A percentile compares a stretch with the other conserved stretches of the same genome.
These are phyloP conservation scores for Neoitamus cyanurus DNA, from an alignment of 2,888 invertebrate species.

Conservation along the genomic window DNA sequence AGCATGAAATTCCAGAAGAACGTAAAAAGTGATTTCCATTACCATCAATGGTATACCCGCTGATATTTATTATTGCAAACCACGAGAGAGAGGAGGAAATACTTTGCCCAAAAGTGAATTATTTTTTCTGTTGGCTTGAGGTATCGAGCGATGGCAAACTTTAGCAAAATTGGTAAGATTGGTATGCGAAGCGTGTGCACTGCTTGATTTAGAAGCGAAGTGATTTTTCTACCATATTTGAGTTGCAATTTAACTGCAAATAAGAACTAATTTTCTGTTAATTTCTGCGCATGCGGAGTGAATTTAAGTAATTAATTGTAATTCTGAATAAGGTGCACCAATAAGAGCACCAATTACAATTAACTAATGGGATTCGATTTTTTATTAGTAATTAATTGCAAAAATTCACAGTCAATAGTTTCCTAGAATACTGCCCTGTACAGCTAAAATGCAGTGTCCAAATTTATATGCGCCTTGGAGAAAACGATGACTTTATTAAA, in stretches of 20 bases:
- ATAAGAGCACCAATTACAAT: not conserved
- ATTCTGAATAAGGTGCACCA: not conserved
- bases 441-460: too few species aligned
- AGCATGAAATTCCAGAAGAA: not conserved
- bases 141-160: not conserved
- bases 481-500: too few species aligned
- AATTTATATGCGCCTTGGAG: too few species aligned
- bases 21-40: not conserved
- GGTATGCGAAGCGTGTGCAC: not conserved
- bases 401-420: too few species aligned
- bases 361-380: not conserved
- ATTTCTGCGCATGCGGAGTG: not conserved
- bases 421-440: too few species aligned
- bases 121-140: not conserved
- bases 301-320: not conserved
- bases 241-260: not conserved
- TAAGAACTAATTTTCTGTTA: not conserved
- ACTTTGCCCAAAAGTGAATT: not conserved
- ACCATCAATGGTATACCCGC: not conserved
- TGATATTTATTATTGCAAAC: not conserved
- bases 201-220: not conserved
- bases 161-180: not conserved
- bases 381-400: not conserved
- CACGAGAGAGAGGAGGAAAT: not conserved
- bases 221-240: not conserved